Base-by-base conservation (phyloP, 2,888 invertebrate genomes). In the Drosophila acutilabella region DNA sequence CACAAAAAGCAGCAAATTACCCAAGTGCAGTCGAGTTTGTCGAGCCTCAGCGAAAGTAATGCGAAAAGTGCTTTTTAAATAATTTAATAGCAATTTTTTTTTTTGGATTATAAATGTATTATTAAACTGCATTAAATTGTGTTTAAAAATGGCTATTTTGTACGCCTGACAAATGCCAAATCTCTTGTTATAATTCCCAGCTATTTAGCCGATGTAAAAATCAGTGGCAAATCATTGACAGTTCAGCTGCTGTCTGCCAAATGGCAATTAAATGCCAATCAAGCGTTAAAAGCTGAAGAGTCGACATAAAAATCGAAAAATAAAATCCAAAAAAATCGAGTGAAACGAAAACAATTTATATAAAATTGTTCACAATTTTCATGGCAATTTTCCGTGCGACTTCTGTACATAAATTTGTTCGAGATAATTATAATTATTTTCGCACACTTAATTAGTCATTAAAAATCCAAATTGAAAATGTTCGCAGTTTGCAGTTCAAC, bases 381-480 rank as follows among this genome's bases (percentile, higher is more conserved):
- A 64, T 51, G 47, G 58, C 33, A 61, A 74, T 76, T 85, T 73
- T 61, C 60, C 64, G 16, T n/a, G 23, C 67, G 71, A 75, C 82
- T 81, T 72, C 80, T 61, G 67, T 73, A 54, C 54, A 74, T 71
- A 68, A 74, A 56, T 76, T 65, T 61, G 60, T 18, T 36, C 52
- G 66, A 83, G 72, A 86, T 87, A 88, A 86, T 80, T 80, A 88
- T 88, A 85, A 88, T 82, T 82, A 88, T 88, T 80, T 78, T 80
- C 71, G 89, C 84, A 82, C 89, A 87, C 89, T 88, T 89, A 88
- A 88, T 89, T 89, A 88, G 89, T 76, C 88, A 88, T 87, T 88
- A 88, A 89, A 86, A 89, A 77, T 69, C 73, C 65, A 81, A 81
- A 89, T 84, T 81, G 89, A 83, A 89, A 84, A 71, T 78, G 71